Percentiles rank a stretch among this genome's conserved stretches.
phyloP scores from a whole-genome alignment of 2,888 invertebrate genomes.

The Psylliodes chrysocephalus region DNA sequence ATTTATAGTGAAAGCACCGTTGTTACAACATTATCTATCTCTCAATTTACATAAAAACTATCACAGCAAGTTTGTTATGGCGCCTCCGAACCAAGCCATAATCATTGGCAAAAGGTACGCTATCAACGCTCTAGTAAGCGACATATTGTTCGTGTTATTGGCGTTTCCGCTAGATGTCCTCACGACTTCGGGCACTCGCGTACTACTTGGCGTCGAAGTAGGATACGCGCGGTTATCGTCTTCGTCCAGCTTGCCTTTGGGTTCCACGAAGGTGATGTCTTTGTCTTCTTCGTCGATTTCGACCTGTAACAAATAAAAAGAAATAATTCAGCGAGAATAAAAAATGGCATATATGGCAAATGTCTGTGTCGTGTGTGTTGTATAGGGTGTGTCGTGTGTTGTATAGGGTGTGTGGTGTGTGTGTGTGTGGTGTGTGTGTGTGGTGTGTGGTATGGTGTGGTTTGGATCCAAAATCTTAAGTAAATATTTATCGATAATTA shows the following conservation, averaged over 20 bases:
- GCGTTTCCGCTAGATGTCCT: slow-evolving; percentile 26
- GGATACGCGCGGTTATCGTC: slow-evolving; percentile 26
- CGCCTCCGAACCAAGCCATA: slow-evolving; percentile 86
- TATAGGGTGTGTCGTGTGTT: too few relatives aligned
- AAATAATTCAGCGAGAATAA: too few relatives aligned
- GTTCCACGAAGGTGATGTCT: slow-evolving; percentile 27
- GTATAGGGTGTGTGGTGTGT: too few relatives aligned
- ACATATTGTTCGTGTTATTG: slow-evolving; percentile 45
- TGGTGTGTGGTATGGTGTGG: too few relatives aligned
- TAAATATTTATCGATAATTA: too few relatives aligned
- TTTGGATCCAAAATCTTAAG: too few relatives aligned
- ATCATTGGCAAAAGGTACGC: slow-evolving; percentile 84
- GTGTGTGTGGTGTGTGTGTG: too few relatives aligned
- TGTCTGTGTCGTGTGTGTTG: too few relatives aligned
- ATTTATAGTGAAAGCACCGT: slow-evolving; percentile 9
- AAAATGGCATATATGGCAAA: too few relatives aligned
- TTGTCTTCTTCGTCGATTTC: slow-evolving; percentile 31
- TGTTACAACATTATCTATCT: slow-evolving; percentile 16
- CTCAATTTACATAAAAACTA: slow-evolving; percentile 57
- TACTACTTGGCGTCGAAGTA: slow-evolving; percentile 45
- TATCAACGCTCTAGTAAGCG: slow-evolving; percentile 73
- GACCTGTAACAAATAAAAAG: slow-evolving; percentile 8
- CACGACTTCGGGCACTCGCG: slow-evolving; percentile 51
- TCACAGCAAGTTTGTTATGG: slow-evolving; percentile 86
- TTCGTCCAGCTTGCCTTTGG: slow-evolving; percentile 32